Percentiles rank a stretch among this genome's conserved stretches.
Conservation (phyloP, 2,888 invertebrate genomes). For the Protonemura montana region DNA sequence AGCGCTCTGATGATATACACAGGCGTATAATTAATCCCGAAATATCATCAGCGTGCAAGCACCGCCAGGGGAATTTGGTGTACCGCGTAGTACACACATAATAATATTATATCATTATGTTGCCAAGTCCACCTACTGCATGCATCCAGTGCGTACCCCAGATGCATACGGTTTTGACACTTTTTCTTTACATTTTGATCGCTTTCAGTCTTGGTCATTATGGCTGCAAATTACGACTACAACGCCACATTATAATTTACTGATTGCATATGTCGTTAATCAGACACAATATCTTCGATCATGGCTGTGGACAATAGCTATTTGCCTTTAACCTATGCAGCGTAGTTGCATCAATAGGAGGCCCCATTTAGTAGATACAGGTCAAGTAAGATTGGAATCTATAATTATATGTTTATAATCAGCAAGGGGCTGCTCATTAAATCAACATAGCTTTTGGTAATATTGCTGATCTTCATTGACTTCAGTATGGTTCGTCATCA, state of each 20-base stretch:
- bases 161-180: neutral
- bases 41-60: slow-evolving; percentile 36
- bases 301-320: neutral
- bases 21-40: slow-evolving; percentile 27
- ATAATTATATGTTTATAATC: neutral
- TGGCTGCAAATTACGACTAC: neutral
- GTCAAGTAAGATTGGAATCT: neutral
- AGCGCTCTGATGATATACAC: neutral
- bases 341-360: neutral
- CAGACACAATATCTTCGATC: neutral
- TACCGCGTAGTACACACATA: neutral
- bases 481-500: no score
- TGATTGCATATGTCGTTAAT: neutral
- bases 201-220: neutral
- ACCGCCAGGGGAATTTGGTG: neutral
- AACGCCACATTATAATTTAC: neutral
- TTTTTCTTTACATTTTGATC: neutral
- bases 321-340: neutral
- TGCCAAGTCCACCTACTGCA: neutral
- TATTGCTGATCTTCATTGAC: neutral
- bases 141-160: neutral
- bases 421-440: neutral
- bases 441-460: neutral
- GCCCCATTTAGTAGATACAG: neutral
- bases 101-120: neutral